A percentile compares a stretch with the other conserved stretches of the same genome.
phyloP scores from a whole-genome alignment of 1,140 invertebrate genomes.

The Hesperophylax magnus region DNA sequence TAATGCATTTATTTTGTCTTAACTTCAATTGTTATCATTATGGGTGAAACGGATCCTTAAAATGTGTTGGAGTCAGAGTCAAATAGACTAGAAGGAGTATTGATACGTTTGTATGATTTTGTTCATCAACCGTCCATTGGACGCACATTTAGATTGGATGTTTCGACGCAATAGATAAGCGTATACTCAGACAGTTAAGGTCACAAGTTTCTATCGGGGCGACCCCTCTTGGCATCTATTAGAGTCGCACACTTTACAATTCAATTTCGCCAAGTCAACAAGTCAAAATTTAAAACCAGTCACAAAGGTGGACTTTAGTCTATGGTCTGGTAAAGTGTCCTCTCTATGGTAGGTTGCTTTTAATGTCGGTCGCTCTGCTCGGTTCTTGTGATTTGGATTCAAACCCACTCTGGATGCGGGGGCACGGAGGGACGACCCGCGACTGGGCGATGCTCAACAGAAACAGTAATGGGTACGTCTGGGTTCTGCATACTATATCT shows the following conservation, averaged over 20 bases:
- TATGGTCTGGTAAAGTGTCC: slow-evolving; percentile 24
- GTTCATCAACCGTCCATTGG: slow-evolving; percentile 20
- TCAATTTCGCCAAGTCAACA: not conserved
- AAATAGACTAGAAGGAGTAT: not conserved
- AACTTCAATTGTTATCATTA: not conserved
- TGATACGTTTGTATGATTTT: not conserved
- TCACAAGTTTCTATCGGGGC: slow-evolving; percentile 16
- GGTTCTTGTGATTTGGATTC: not conserved
- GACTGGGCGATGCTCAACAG: not conserved
- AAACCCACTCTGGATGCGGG: not conserved
- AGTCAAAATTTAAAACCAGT: not conserved
- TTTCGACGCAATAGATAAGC: slow-evolving; percentile 37
- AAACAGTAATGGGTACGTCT: slow-evolving; percentile 20
- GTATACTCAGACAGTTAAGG: slow-evolving; percentile 39
- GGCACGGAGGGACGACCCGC: not conserved
- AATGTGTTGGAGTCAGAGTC: not conserved
- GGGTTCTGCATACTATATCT: slow-evolving; percentile 12
- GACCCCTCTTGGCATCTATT: slow-evolving; percentile 3
- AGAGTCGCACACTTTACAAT: slow-evolving; percentile 9
- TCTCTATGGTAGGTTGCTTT: not conserved
- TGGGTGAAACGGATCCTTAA: not conserved
- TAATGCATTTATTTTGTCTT: not conserved
- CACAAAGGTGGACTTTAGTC: not conserved
- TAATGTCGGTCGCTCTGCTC: not conserved
- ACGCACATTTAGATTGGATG: slow-evolving; percentile 18